These are phyloP conservation scores for Calycopis cecrops DNA, from an alignment of 1,140 invertebrate species.

Conservation along the genomic window DNA sequence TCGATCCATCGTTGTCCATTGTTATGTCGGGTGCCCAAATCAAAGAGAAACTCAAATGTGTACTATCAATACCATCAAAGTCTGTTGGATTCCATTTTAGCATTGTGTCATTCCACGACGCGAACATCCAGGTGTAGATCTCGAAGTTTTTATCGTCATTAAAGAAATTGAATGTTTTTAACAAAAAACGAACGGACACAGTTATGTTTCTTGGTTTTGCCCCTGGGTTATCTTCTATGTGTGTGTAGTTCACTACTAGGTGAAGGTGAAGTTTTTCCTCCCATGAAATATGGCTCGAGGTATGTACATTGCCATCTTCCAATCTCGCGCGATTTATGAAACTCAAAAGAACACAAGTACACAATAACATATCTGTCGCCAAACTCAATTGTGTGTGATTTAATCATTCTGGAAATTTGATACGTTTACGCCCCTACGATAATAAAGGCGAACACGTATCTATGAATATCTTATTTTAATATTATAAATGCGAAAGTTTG, in stretches of 20 bases:
- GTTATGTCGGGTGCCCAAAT: conserved; percentile 31
- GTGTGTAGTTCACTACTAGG: background rate
- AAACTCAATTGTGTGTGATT: too few species aligned
- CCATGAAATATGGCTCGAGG: background rate
- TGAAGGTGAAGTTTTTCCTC: conserved; percentile 2
- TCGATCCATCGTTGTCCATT: conserved; percentile 7
- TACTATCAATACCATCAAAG: conserved; percentile 23
- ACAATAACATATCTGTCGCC: background rate
- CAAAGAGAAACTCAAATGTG: background rate
- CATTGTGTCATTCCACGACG: conserved; percentile 26
- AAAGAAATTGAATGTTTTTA: conserved; percentile 31
- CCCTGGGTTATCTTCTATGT: background rate
- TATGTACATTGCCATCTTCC: background rate
- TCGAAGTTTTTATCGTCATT: conserved; percentile 24
- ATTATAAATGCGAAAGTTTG: too few species aligned
- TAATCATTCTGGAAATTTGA: too few species aligned
- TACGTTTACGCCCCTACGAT: too few species aligned
- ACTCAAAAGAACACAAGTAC: background rate
- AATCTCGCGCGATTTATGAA: background rate
- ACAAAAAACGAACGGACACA: conserved; percentile 12
- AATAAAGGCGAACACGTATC: too few species aligned
- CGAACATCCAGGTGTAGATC: conserved; percentile 21
- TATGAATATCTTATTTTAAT: too few species aligned
- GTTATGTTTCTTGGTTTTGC: conserved; percentile 17
- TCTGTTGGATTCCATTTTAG: conserved; percentile 30